Evolutionary conservation across 2,888 invertebrate genomes (phyloP), one percentile per base, ranked within the genome.

Genomic region (Hyles lineata): DNA sequence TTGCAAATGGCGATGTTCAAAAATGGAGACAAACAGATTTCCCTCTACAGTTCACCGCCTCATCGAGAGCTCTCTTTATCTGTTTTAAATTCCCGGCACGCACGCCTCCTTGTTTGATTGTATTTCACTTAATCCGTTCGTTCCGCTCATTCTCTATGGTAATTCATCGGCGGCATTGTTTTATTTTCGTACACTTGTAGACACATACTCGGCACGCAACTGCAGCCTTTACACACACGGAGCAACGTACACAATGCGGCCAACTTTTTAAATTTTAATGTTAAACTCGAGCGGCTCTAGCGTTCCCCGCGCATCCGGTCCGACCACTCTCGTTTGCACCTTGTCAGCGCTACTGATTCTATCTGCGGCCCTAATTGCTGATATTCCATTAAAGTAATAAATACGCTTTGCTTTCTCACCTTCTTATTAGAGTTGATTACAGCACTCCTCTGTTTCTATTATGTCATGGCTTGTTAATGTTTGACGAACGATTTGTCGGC

Each of bases 381-480:
- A 94, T 93, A 93, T 92, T 93, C 93, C 93, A 92, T 93, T 92
- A 92, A 90, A 91, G 89, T 92, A 92, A 92, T 93, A 93, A 91
- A 92, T 92, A 92, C 87, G 88, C 85, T 87, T 86, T 86, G 88
- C 88, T 87, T 91, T 92, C 92, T 90, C 92, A 88, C 92, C 92
- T 92, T 86, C 89, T 87, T 89, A 92, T 93, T 92, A 92, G 86
- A 87, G 86, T 88, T 90, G 90, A 92, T 92, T 92, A 91, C 90
- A 85, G 85, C 90, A 91, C 91, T 91, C 87, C 84, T 87, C 87
- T 88, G 89, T 89, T 90, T 90, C 89, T 92, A 90, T 91, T 90
- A 89, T 89, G 90, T 89, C 90, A 88, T 87, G 89, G 88, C 88
- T 89, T 85, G 90, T 89, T 90, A 88, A 88, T 87, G 85, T 89